Percentiles rank a stretch among this genome's conserved stretches.
Evolutionary conservation across 2,797 vertebrate species (phyloP).

Genomic region (Bradypus variegatus): DNA sequence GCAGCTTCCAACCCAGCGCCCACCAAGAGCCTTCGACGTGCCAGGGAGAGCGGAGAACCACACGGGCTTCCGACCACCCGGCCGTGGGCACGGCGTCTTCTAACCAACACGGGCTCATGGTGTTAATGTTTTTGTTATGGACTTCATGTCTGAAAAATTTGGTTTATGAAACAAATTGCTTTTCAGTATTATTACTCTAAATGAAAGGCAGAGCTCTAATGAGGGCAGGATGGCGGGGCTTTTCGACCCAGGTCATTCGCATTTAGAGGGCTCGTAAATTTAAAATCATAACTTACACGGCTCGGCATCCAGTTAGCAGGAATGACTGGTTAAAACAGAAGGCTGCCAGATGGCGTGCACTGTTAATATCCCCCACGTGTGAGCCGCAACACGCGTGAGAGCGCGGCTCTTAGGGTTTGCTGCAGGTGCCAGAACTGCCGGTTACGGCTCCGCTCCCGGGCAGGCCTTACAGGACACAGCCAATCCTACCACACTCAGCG

Average conservation of each 20-base stretch:
- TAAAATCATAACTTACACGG: constrained; percentile 31
- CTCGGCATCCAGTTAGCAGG: constrained; percentile 13
- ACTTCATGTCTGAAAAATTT: not conserved
- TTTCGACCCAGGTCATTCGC: not conserved
- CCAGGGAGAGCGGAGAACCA: too few species aligned
- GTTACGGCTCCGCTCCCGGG: not conserved
- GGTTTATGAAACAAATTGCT: not conserved
- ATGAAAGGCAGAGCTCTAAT: not conserved
- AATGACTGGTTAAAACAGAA: constrained; percentile 35
- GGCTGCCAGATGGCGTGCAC: constrained; percentile 43
- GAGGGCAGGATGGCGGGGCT: not conserved
- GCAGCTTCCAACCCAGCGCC: too few species aligned
- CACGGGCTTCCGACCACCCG: not conserved
- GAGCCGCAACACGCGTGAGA: not conserved
- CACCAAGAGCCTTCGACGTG: too few species aligned
- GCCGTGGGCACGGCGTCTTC: not conserved
- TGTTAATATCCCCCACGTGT: constrained; percentile 34
- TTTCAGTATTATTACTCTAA: not conserved
- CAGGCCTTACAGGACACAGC: not conserved
- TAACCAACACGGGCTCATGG: not conserved
- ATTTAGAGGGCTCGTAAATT: constrained; percentile 10
- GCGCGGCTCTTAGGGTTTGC: constrained; percentile 3
- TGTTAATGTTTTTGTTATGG: constrained; percentile 18
- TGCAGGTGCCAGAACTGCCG: not conserved
- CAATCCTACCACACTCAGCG: not conserved